Evolutionary conservation across 2,113 vertebrate species (phyloP).

Genomic region (Carollia perspicillata): DNA sequence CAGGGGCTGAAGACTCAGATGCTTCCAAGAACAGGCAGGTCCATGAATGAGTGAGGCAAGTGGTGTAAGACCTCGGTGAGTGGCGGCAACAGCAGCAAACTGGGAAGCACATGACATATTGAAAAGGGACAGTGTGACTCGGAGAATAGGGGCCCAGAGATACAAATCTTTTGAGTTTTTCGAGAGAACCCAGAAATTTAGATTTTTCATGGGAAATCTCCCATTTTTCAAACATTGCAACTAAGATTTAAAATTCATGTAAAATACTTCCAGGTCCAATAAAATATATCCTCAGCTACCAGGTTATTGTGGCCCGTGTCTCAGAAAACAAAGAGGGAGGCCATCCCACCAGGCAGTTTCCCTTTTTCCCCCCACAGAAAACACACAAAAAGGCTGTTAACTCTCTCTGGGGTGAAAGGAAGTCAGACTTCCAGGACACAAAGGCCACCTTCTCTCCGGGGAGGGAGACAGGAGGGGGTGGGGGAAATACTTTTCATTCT

Average conservation of each 20-base stretch:
- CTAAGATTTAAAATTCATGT: not conserved
- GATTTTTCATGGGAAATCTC: not conserved
- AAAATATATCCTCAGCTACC: not conserved
- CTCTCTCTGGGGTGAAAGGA: not conserved
- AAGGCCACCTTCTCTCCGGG: not conserved
- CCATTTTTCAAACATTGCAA: not conserved
- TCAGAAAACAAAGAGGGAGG: not conserved
- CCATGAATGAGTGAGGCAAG: not conserved
- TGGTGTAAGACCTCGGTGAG: not conserved
- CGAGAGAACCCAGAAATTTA: not conserved
- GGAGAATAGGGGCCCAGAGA: not conserved
- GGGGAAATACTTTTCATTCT: slow-evolving; percentile 47
- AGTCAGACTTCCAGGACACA: slow-evolving; percentile 10
- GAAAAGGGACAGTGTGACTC: not conserved
- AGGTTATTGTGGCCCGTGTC: not conserved
- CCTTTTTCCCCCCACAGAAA: not conserved
- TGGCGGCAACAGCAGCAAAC: not conserved
- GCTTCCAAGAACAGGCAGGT: not conserved
- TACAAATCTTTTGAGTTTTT: not conserved
- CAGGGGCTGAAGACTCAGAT: not conserved
- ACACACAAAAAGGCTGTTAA: not conserved
- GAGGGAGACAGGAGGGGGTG: not conserved
- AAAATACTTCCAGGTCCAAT: not conserved
- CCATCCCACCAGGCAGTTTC: not conserved
- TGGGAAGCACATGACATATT: no score